These are phyloP conservation scores for Phodopus roborovskii DNA, from an alignment of 2,113 vertebrate genomes.

Conservation along the genomic window DNA sequence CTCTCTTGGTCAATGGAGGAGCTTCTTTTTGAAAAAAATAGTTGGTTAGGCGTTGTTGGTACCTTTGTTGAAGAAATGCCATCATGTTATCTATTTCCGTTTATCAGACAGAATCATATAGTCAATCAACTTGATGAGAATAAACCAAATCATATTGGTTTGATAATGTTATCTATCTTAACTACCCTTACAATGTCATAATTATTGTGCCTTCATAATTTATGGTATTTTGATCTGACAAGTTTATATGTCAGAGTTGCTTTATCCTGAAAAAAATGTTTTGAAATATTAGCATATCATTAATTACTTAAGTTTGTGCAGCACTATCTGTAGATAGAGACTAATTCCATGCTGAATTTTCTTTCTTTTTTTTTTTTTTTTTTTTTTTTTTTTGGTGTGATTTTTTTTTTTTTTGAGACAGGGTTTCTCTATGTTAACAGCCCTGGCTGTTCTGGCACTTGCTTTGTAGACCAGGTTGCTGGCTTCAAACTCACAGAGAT, in stretches of 20 bases:
- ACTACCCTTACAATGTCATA: not conserved
- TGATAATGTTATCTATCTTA: not conserved
- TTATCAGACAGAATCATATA: not conserved
- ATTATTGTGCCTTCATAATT: not conserved
- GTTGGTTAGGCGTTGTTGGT: not conserved
- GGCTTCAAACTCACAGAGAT: too few relatives aligned
- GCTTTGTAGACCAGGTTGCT: too few relatives aligned
- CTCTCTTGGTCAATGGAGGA: not conserved
- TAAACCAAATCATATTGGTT: not conserved
- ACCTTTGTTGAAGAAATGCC: not conserved
- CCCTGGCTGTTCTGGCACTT: too few relatives aligned
- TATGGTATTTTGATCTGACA: not conserved
- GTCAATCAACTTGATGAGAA: not conserved
- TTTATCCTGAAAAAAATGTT: not conserved
- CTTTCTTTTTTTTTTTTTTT: too few relatives aligned
- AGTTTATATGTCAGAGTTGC: not conserved
- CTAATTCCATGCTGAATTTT: not conserved
- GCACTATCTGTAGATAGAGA: not conserved
- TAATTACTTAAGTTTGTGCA: conserved; percentile 35
- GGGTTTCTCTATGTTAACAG: too few relatives aligned
- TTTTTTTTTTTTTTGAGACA: too few relatives aligned
- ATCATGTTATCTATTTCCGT: not conserved
- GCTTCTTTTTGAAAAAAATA: not conserved
- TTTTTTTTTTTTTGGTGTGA: too few relatives aligned
- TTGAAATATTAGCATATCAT: not conserved